Percentiles rank a stretch among this genome's conserved stretches.
phyloP scores from a whole-genome alignment of 1,140 invertebrate genomes.

The Drosophila ananassae region DNA sequence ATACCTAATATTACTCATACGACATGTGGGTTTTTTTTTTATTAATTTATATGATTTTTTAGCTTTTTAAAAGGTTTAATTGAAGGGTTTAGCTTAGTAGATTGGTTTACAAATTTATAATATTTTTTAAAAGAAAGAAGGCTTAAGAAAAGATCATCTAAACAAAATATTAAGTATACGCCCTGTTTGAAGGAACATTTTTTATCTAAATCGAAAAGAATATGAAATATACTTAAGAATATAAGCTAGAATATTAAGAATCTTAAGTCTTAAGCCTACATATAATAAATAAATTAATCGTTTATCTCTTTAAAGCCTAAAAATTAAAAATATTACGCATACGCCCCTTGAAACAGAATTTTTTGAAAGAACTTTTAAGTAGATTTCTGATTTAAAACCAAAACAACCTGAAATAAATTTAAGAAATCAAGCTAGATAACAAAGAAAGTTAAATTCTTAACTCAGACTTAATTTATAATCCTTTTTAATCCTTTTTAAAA shows the following conservation, averaged over 20 bases:
- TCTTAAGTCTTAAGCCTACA: neutral
- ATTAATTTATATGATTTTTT: too few relatives aligned
- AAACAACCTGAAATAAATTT: too few relatives aligned
- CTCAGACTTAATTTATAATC: too few relatives aligned
- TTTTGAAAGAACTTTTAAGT: too few relatives aligned
- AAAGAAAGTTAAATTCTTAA: too few relatives aligned
- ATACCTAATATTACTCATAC: neutral
- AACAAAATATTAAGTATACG: conserved; percentile 22
- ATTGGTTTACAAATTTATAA: neutral
- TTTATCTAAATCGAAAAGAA: neutral
- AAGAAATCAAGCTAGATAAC: too few relatives aligned
- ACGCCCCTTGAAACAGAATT: too few relatives aligned
- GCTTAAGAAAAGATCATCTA: neutral
- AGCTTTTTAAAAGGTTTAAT: neutral
- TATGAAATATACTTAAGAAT: neutral
- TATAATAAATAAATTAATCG: too few relatives aligned
- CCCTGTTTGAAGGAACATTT: neutral
- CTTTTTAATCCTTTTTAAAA: too few relatives aligned
- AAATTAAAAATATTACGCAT: too few relatives aligned
- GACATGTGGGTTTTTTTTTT: neutral
- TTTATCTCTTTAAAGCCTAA: too few relatives aligned
- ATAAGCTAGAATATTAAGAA: neutral
- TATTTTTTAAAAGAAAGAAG: neutral
- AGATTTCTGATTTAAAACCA: too few relatives aligned
- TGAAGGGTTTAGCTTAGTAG: neutral